A percentile compares a stretch with the other conserved stretches of the same genome.
These are phyloP conservation scores for Ranitomeya variabilis DNA, from an alignment of 2,113 vertebrate genomes.

Conservation along the genomic window DNA sequence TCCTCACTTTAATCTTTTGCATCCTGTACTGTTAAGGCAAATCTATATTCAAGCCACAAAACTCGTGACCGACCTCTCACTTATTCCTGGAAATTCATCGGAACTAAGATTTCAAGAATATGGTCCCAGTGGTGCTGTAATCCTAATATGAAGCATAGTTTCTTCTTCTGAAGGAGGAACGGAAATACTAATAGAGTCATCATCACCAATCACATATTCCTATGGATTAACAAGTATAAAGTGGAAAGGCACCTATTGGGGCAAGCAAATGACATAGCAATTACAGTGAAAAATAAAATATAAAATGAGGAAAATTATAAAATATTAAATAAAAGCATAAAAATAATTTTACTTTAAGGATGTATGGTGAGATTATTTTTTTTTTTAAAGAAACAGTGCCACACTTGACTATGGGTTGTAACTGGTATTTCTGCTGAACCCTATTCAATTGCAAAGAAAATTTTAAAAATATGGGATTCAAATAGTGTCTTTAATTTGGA, in stretches of 20 bases:
- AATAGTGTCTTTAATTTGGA: no score
- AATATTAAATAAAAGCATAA: not conserved
- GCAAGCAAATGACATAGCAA: not conserved
- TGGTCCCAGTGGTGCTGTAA: not conserved
- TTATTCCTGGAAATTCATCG: conserved; percentile 35
- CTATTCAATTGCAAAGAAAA: no score
- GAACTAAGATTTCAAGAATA: conserved; percentile 30
- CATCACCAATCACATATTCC: not conserved
- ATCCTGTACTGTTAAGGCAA: conserved; percentile 29
- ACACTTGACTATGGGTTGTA: no score
- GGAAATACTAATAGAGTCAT: not conserved
- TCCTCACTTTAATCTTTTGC: conserved; percentile 22
- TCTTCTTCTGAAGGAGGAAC: conserved; percentile 15
- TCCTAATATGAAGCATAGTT: conserved; percentile 2
- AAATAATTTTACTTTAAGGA: not conserved
- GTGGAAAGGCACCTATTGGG: not conserved
- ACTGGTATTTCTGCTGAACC: no score
- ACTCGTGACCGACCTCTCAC: conserved; percentile 1
- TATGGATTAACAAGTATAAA: not conserved
- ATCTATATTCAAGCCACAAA: conserved; percentile 24
- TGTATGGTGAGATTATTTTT: not conserved
- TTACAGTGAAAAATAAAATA: not conserved
- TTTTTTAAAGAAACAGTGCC: not conserved
- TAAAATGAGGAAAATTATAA: not conserved
- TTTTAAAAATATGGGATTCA: no score